Evolutionary conservation across 2,113 vertebrate species (phyloP).

Genomic region (Oryzias woworae): DNA sequence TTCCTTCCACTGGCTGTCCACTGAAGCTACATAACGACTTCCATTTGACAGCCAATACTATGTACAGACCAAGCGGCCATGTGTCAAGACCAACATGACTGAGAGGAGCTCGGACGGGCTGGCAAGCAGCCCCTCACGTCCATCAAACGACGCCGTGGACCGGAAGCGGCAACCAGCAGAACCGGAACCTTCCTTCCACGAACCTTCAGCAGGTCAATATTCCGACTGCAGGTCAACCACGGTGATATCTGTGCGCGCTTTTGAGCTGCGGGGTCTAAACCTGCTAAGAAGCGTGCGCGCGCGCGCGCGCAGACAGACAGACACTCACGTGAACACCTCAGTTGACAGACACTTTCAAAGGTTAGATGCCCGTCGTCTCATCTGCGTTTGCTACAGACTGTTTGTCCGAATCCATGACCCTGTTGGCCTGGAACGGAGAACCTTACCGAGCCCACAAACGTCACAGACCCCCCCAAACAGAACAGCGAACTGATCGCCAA

Average conservation of each 20-base stretch:
- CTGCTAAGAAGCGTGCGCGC: conserved; percentile 19
- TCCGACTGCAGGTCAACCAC: too few relatives aligned
- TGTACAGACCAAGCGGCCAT: conserved; percentile 62
- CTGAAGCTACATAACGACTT: conserved; percentile 72
- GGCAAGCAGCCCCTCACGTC: conserved; percentile 64
- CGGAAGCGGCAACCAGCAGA: background rate
- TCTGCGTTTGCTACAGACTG: background rate
- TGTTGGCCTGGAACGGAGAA: conserved; percentile 40
- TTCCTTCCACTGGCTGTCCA: conserved; percentile 39
- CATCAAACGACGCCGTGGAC: conserved; percentile 65
- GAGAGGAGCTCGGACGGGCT: conserved; percentile 57
- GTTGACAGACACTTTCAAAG: background rate
- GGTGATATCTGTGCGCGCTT: conserved; percentile 19
- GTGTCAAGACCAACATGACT: conserved; percentile 73
- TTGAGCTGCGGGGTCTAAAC: conserved; percentile 10
- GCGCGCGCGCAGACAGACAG: conserved; percentile 18
- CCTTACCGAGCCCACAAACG: conserved; percentile 37
- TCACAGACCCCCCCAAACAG: conserved; percentile 54
- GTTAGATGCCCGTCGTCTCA: conserved; percentile 5
- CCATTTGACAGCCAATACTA: conserved; percentile 56
- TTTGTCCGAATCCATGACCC: conserved; percentile 19
- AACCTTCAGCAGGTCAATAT: background rate
- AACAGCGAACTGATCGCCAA: conserved; percentile 30
- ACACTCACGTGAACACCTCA: conserved; percentile 14
- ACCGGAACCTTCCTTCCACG: background rate